These are phyloP conservation scores for Heterotis niloticus DNA, from an alignment of 2,113 vertebrate genomes.

Conservation along the genomic window DNA sequence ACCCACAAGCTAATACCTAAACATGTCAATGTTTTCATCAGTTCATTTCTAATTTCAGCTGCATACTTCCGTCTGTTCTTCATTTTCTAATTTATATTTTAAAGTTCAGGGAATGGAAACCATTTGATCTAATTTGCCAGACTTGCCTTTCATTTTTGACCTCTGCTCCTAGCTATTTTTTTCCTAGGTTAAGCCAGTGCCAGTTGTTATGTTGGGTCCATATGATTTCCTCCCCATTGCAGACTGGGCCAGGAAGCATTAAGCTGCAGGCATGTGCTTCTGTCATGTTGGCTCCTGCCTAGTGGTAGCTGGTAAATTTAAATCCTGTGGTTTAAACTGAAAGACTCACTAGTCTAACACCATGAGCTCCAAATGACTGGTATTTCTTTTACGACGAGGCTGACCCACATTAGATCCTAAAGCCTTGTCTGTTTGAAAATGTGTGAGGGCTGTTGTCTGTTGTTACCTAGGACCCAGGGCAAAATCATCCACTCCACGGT, in stretches of 20 bases:
- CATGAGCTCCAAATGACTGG: neutral
- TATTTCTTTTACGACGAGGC: neutral
- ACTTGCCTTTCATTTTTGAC: neutral
- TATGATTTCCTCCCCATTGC: neutral
- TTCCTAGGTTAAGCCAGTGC: neutral
- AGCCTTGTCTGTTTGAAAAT: neutral
- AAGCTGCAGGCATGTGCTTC: neutral
- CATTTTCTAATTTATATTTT: neutral
- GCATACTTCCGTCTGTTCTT: neutral
- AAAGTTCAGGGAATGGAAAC: neutral
- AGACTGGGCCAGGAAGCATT: neutral
- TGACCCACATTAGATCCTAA: neutral
- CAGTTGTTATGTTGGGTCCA: neutral
- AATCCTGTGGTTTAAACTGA: neutral
- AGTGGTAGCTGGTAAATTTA: neutral
- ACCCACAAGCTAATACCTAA: neutral
- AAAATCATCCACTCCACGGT: slow-evolving; percentile 98
- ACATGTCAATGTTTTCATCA: neutral
- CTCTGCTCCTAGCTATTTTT: neutral
- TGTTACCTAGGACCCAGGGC: slow-evolving; percentile 91
- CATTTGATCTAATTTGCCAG: neutral
- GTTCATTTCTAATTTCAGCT: neutral
- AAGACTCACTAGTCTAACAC: neutral
- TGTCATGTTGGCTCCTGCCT: neutral
- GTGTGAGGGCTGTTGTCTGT: neutral